phyloP scores from a whole-genome alignment of 2,797 vertebrate genomes.

The Myripristis murdjan region DNA sequence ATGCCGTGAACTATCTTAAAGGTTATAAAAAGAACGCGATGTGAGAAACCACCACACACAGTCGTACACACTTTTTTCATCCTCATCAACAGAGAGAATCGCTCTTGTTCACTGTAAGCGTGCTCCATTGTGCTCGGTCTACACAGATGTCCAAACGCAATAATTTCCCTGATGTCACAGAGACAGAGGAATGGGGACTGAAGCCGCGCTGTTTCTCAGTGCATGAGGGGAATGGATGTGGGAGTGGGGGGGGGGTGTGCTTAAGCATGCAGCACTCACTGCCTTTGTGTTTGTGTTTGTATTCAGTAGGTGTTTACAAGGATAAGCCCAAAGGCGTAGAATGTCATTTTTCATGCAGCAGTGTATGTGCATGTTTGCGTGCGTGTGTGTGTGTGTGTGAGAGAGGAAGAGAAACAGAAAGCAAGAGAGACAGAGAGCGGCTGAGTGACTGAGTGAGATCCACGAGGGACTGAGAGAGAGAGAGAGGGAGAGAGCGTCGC shows the following conservation, averaged over 20 bases:
- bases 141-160: constrained; percentile 50
- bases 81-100: constrained; percentile 16
- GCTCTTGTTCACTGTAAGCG: too few relatives aligned
- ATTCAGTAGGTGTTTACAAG: constrained; percentile 58
- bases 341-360: constrained; percentile 35
- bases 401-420: background rate
- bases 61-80: constrained; percentile 19
- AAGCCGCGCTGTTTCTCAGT: constrained; percentile 44
- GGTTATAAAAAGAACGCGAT: constrained; percentile 28
- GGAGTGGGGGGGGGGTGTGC: background rate
- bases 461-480: background rate
- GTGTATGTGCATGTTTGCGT: background rate
- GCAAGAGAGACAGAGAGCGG: background rate
- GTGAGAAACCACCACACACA: too few relatives aligned
- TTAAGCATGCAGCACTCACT: constrained; percentile 18
- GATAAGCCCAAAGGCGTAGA: constrained; percentile 41
- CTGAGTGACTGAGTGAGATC: constrained; percentile 3
- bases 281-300: constrained; percentile 32
- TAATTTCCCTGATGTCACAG: constrained; percentile 54
- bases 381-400: constrained; percentile 9
- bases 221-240: background rate
- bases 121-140: too few relatives aligned
- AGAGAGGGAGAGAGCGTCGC: too few relatives aligned
- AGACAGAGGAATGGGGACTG: constrained; percentile 46
- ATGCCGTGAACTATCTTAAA: constrained; percentile 16